A percentile compares a stretch with the other conserved stretches of the same genome.
These are phyloP conservation scores for Premnoplex brunnescens DNA, from an alignment of 2,797 vertebrate genomes.

Conservation along the genomic window DNA sequence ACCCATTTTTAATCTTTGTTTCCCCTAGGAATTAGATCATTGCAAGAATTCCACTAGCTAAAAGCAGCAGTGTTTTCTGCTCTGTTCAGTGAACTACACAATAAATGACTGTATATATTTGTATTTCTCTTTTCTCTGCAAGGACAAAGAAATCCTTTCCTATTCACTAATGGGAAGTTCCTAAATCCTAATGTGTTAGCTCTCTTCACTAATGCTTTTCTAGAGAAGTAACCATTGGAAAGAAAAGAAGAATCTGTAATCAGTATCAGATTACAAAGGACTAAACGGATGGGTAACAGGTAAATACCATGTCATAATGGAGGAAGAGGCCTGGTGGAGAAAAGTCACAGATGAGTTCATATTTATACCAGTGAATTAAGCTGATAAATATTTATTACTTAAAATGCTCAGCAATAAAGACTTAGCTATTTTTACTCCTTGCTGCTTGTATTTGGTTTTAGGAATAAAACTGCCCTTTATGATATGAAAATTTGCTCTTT, in stretches of 20 bases:
- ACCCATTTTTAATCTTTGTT: not conserved
- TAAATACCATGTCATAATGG: not conserved
- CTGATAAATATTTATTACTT: not conserved
- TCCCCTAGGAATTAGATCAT: not conserved
- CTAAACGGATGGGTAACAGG: not conserved
- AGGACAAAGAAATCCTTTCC: not conserved
- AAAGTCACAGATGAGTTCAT: not conserved
- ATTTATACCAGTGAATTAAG: not conserved
- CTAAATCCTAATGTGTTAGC: not conserved
- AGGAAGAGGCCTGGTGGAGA: not conserved
- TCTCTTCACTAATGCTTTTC: not conserved
- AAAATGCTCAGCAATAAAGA: not conserved
- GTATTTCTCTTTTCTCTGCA: not conserved
- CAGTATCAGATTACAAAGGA: not conserved
- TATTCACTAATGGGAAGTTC: not conserved
- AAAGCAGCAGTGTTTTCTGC: not conserved
- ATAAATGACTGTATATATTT: not conserved
- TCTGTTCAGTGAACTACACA: not conserved
- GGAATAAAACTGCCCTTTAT: not conserved
- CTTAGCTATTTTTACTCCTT: not conserved
- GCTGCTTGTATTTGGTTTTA: not conserved
- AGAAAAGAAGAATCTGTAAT: not conserved
- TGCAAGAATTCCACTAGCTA: not conserved
- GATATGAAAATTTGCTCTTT: not conserved
- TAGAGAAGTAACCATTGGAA: not conserved